Percentiles rank a stretch among this genome's conserved stretches.
Conservation (phyloP, 2,113 vertebrate species). For the Onychorhynchus coronatus region DNA sequence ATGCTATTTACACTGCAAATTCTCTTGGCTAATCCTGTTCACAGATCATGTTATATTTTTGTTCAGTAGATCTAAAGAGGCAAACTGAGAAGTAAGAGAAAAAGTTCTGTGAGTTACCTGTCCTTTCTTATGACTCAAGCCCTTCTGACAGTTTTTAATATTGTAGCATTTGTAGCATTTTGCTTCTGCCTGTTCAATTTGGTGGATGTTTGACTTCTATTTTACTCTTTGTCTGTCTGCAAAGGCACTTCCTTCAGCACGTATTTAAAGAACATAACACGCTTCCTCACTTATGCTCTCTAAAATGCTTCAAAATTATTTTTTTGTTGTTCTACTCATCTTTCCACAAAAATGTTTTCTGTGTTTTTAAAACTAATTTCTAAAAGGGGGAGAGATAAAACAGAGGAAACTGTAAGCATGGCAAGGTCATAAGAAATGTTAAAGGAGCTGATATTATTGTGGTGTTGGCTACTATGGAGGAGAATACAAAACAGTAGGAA, state of each 20-base stretch:
- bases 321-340: background rate
- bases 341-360: background rate
- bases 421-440: background rate
- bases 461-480: background rate
- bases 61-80: background rate
- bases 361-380: background rate
- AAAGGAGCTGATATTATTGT: background rate
- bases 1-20: background rate
- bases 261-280: background rate
- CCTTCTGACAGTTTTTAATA: background rate
- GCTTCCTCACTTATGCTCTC: background rate
- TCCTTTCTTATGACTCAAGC: background rate
- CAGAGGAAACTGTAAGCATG: background rate
- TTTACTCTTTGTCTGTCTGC: background rate
- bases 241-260: background rate
- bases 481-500: background rate
- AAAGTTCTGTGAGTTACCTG: background rate
- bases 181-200: background rate
- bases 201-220: background rate
- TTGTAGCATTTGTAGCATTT: background rate
- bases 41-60: background rate
- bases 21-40: background rate
- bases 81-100: background rate
- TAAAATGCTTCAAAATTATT: background rate
- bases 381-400: background rate